Evolutionary conservation across 1,140 invertebrate species (phyloP).

Genomic region (Cryptotermes secundus): DNA sequence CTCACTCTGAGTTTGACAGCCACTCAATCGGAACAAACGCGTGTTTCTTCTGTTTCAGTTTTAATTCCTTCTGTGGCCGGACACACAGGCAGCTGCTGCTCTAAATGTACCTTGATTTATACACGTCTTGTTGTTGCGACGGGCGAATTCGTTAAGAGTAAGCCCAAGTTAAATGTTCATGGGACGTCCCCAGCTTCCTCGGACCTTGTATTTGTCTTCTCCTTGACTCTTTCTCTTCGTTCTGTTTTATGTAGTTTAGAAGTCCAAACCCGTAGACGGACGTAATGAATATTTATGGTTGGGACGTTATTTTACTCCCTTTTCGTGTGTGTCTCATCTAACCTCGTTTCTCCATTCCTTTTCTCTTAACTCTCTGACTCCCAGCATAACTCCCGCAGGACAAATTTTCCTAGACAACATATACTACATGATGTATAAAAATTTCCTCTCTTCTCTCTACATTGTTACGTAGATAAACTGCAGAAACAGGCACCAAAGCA

Average conservation of each 20-base stretch:
- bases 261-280: slow-evolving; percentile 13
- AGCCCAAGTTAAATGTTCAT: not conserved
- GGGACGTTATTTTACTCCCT: slow-evolving; percentile 8
- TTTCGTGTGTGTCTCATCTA: slow-evolving; percentile 12
- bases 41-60: too few species aligned
- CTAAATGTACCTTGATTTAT: slow-evolving; percentile 10
- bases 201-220: not conserved
- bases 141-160: not conserved
- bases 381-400: slow-evolving; percentile 9
- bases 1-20: too few species aligned
- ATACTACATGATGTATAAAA: not conserved
- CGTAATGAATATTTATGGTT: slow-evolving; percentile 4
- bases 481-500: too few species aligned
- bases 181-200: not conserved
- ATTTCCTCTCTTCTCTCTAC: not conserved
- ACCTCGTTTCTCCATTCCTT: slow-evolving; percentile 7
- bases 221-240: not conserved
- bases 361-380: not conserved
- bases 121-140: not conserved
- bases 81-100: not conserved
- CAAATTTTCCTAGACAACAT: not conserved
- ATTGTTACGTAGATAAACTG: too few species aligned
- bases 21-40: too few species aligned
- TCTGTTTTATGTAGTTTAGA: slow-evolving; percentile 14
- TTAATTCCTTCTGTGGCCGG: too few species aligned